These are phyloP conservation scores for Leptoteleia sp. DNA, from an alignment of 1,140 invertebrate genomes.

Conservation along the genomic window DNA sequence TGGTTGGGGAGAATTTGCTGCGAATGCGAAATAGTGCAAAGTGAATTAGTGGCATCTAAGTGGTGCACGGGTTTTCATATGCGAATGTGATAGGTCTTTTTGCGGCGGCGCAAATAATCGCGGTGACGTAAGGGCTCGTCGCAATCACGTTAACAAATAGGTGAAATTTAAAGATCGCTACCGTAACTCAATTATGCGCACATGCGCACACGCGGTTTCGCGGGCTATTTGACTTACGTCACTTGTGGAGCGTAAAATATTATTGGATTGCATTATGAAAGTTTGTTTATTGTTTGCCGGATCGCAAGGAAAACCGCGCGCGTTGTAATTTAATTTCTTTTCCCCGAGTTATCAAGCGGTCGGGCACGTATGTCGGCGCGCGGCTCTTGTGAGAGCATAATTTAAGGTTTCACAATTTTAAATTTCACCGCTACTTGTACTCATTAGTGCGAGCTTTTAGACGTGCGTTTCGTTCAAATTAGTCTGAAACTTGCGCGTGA, in stretches of 20 bases:
- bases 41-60: conserved; percentile 40
- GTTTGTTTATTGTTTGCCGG: conserved; percentile 30
- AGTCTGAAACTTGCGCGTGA: conserved; percentile 48
- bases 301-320: not conserved
- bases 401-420: conserved; percentile 49
- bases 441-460: conserved; percentile 49
- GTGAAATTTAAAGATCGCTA: conserved; percentile 27
- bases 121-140: conserved; percentile 7
- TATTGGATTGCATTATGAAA: conserved; percentile 6
- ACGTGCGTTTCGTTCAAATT: conserved; percentile 53
- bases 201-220: not conserved
- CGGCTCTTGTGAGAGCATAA: conserved; percentile 38
- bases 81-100: conserved; percentile 6
- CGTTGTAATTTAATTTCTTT: conserved; percentile 27
- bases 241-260: conserved; percentile 3
- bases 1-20: conserved; percentile 29
- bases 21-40: conserved; percentile 35
- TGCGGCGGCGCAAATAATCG: conserved; percentile 24
- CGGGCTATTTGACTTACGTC: conserved; percentile 7
- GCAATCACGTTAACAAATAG: conserved; percentile 19
- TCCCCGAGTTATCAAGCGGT: conserved; percentile 1
- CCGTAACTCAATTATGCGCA: conserved; percentile 20
- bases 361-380: conserved; percentile 11
- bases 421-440: conserved; percentile 44
- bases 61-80: conserved; percentile 16